Conservation (phyloP, 2,113 vertebrate species). For the Bothrops jararaca region DNA sequence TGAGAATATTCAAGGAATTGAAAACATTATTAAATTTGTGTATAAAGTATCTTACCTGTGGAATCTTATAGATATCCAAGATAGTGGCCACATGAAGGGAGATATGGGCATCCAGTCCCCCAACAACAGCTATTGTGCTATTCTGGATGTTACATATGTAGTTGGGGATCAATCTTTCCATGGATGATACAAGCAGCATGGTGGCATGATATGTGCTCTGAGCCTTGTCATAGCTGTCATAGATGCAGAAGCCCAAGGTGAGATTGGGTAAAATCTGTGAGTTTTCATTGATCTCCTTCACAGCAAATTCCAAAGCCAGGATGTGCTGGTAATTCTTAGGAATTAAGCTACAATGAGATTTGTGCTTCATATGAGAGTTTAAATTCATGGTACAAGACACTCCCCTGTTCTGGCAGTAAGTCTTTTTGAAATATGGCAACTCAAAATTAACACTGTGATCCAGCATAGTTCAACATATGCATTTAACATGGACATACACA, state of each 20-base stretch:
- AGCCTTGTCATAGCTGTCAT: background rate
- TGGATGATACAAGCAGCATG: background rate
- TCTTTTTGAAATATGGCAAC: background rate
- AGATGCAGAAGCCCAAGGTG: constrained; percentile 6
- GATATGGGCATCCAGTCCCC: background rate
- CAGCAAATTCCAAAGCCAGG: background rate
- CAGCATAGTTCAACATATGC: background rate
- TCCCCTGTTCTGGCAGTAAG: background rate
- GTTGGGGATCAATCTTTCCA: background rate
- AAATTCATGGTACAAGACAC: background rate
- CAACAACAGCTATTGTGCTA: background rate
- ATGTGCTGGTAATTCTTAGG: constrained; percentile 6
- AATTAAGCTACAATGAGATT: background rate
- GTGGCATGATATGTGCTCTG: background rate
- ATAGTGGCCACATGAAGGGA: constrained; percentile 7
- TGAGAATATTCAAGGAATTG: background rate
- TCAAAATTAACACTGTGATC: background rate
- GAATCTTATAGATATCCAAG: background rate
- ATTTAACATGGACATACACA: background rate
- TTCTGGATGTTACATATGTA: background rate
- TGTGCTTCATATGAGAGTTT: background rate
- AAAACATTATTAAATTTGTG: background rate
- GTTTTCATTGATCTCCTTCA: constrained; percentile 11
- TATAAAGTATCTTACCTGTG: background rate
- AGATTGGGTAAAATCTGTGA: background rate